These are phyloP conservation scores for Drosophila saltans DNA, from an alignment of 1,140 invertebrate species.

Conservation along the genomic window DNA sequence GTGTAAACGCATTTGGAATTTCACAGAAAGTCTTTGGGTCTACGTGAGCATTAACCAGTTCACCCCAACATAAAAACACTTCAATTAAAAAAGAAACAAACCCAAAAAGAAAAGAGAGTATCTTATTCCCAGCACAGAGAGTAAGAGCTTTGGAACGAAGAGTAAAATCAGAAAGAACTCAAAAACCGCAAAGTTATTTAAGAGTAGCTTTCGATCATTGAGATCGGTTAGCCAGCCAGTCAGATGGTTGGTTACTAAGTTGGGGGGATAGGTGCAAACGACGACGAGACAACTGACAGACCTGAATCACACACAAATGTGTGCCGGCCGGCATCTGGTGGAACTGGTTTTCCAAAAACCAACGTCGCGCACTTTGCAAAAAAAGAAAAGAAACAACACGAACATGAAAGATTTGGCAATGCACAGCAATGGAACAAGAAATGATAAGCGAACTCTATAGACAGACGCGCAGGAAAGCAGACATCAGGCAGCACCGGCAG, in stretches of 20 bases:
- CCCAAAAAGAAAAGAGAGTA: neutral
- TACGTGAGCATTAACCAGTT: constrained; percentile 36
- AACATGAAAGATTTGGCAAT: constrained; percentile 64
- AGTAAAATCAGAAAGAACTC: constrained; percentile 14
- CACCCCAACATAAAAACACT: constrained; percentile 30
- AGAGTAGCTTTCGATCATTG: constrained; percentile 21
- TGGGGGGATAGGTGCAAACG: neutral
- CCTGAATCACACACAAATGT: constrained; percentile 51
- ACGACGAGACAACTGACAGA: constrained; percentile 34
- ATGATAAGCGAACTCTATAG: constrained; percentile 65
- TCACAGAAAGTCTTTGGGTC: constrained; percentile 31
- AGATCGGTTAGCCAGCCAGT: neutral
- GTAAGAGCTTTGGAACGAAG: neutral
- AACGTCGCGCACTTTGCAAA: constrained; percentile 56
- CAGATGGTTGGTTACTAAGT: too few species aligned
- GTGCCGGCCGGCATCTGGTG: constrained; percentile 78
- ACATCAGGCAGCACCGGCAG: constrained; percentile 2
- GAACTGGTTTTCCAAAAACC: constrained; percentile 65
- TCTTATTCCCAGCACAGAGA: neutral
- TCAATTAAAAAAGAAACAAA: constrained; percentile 18
- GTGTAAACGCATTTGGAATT: constrained; percentile 44
- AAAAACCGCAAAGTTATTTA: constrained; percentile 14
- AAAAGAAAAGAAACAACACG: constrained; percentile 40
- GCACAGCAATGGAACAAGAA: constrained; percentile 49
- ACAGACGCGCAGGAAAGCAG: constrained; percentile 1